Evolutionary conservation across 2,888 invertebrate species (phyloP).

Genomic region (Noctua pronuba): DNA sequence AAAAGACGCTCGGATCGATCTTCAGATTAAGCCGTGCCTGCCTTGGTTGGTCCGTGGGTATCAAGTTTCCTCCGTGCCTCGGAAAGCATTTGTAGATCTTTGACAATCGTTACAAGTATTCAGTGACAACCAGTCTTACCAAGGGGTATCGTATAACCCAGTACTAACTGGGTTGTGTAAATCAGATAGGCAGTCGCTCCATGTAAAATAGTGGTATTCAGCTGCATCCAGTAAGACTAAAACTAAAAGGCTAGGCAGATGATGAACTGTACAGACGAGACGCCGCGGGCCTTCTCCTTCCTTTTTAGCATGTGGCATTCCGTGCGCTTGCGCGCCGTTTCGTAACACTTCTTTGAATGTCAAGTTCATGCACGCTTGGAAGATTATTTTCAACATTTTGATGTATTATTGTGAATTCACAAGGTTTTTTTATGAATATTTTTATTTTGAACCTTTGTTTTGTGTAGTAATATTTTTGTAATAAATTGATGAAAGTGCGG

Average conservation of each 20-base stretch:
- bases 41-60: too few species aligned
- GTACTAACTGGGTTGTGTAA: neutral
- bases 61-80: too few species aligned
- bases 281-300: slow-evolving; percentile 26
- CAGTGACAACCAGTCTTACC: neutral
- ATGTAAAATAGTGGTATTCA: neutral
- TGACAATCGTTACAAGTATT: neutral
- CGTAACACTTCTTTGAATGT: slow-evolving; percentile 68
- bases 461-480: slow-evolving; percentile 5
- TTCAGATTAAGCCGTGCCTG: too few species aligned
- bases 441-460: neutral
- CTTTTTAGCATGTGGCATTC: neutral
- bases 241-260: neutral
- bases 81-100: too few species aligned
- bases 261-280: neutral
- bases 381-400: slow-evolving; percentile 54
- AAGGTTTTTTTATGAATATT: slow-evolving; percentile 10
- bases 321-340: slow-evolving; percentile 36
- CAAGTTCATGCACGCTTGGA: slow-evolving; percentile 69
- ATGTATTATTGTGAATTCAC: slow-evolving; percentile 45
- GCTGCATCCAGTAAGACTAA: neutral
- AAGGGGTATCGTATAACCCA: neutral
- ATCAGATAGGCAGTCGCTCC: neutral
- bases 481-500: neutral
- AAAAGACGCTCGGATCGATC: too few species aligned